A percentile compares a stretch with the other conserved stretches of the same genome.
These are phyloP conservation scores for Lasioglossum pauxillum DNA, from an alignment of 2,888 invertebrate genomes.

Conservation along the genomic window DNA sequence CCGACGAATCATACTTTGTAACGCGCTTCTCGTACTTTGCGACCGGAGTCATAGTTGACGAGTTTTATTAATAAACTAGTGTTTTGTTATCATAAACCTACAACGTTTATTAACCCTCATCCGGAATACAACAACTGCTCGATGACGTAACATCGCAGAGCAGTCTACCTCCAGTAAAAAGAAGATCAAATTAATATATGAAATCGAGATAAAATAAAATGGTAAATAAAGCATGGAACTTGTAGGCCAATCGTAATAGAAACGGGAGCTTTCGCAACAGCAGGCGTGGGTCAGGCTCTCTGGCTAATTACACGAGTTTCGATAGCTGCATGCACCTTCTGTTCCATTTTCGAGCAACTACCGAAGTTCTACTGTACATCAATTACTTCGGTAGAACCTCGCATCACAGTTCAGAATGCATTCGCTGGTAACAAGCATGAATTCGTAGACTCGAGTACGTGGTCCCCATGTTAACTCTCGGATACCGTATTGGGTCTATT, in stretches of 20 bases:
- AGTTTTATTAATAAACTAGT: too few species aligned
- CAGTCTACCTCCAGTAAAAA: too few species aligned
- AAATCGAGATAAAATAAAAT: not conserved
- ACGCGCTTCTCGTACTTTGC: too few species aligned
- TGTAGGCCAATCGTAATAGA: not conserved
- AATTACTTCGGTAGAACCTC: not conserved
- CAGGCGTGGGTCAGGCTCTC: not conserved
- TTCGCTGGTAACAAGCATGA: not conserved
- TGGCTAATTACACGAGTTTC: not conserved
- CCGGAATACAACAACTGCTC: not conserved
- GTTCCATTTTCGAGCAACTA: not conserved
- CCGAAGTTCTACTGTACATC: not conserved
- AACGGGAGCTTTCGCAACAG: not conserved
- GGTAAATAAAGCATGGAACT: not conserved
- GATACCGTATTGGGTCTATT: not conserved
- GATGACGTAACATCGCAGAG: not conserved
- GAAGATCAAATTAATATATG: too few species aligned
- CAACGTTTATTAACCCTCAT: too few species aligned
- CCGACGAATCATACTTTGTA: too few species aligned
- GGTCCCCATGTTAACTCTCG: not conserved
- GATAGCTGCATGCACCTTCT: not conserved
- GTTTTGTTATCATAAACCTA: too few species aligned
- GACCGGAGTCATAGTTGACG: too few species aligned
- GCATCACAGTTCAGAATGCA: not conserved
- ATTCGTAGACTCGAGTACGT: not conserved